Evolutionary conservation across 2,113 vertebrate species (phyloP), one percentile per base, ranked within the genome.

Genomic region (Megalops atlanticus): DNA sequence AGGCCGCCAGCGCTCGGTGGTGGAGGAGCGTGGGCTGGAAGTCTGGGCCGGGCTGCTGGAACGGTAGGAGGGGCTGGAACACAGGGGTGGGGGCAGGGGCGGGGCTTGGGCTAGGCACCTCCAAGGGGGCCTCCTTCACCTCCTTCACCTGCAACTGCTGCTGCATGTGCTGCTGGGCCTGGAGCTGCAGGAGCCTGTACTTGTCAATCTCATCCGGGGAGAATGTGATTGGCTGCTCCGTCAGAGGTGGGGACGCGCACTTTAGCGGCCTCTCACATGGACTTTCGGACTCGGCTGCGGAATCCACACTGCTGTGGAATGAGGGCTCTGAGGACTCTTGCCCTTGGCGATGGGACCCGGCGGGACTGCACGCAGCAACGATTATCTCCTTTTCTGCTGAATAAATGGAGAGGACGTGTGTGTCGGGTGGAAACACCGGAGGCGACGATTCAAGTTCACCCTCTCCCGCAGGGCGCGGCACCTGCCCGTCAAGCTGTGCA

Each of bases 151-250:
- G 90, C 35, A 90, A 91, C 77, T 96, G 95, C 64, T 96, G 97
- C 95, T 99, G 96, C 95, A 99, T 94, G 86, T 99, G 98, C 89
- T 98, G 96, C 89, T 97, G 96, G 39, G 98, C 98, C 91, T 97
- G 97, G 76, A 98, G 92, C 89, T 99, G 98, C 45, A 99, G 94
- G 81, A 95, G 86, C 78, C 95, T 95, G 79, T 99, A 99, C 89
- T 99, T 99, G 84, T 96, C 98, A 87, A 98, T 94, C 91, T 99
- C 98, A 80, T 99, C 98, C 1, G 96, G 95, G 11, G 95, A 96
- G 89, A 97, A 99, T 6, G 94, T 99, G 89, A 99, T 91, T 79
- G 96, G 96, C 80, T 93, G 94, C 85, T 95, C 94, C 0, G 88
- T 89, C 89, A 95, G 87, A 82, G 95, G 87, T 77, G 94, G 87